Conservation (phyloP, 2,888 invertebrate genomes). For the Acrobasis consociella region DNA sequence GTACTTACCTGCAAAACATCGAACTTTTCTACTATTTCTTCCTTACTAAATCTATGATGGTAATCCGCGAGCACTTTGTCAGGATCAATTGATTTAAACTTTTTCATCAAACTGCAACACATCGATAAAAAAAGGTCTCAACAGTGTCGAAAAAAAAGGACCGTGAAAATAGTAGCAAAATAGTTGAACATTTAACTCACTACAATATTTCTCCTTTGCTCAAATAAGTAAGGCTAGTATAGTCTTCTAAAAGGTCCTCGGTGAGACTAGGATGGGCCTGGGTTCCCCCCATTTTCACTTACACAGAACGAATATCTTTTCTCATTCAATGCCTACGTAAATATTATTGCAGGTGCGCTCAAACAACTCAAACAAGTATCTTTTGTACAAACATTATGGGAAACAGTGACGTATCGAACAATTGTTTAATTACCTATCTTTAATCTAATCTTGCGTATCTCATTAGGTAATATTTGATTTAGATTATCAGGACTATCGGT, state of each 20-base stretch:
- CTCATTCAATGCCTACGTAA: not conserved
- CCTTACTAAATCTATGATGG: constrained; percentile 75
- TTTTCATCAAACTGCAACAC: constrained; percentile 80
- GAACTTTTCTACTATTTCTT: constrained; percentile 83
- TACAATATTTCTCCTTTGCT: constrained; percentile 84
- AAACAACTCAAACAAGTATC: not conserved
- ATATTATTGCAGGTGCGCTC: constrained; percentile 15
- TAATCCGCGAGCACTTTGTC: constrained; percentile 67
- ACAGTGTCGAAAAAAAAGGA: no score
- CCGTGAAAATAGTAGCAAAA: not conserved
- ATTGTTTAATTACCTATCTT: not conserved
- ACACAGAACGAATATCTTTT: no score
- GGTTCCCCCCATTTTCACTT: constrained; percentile 64
- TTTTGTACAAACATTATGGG: not conserved
- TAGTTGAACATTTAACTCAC: constrained; percentile 66
- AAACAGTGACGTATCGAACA: constrained; percentile 5
- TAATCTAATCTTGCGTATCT: not conserved
- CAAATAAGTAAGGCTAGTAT: constrained; percentile 83
- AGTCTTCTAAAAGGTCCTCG: constrained; percentile 83
- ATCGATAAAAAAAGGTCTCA: not conserved
- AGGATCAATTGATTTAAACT: constrained; percentile 77
- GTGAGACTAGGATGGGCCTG: constrained; percentile 77
- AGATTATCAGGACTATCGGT: not conserved
- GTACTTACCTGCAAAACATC: constrained; percentile 84
- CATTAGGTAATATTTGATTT: not conserved